A percentile compares a stretch with the other conserved stretches of the same genome.
Evolutionary conservation across 2,113 vertebrate species (phyloP).

Genomic region (Melospiza georgiana): DNA sequence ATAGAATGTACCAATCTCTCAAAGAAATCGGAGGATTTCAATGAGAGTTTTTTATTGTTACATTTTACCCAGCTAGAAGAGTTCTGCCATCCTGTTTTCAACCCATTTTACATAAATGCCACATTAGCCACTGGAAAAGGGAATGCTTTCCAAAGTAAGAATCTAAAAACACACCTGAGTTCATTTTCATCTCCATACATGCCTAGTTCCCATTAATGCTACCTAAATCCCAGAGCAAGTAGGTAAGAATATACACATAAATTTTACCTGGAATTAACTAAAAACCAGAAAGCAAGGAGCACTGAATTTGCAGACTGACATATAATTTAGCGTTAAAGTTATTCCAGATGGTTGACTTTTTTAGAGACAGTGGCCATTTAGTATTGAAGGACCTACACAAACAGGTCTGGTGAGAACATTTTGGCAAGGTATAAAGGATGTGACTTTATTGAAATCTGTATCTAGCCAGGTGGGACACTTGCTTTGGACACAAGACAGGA

Average conservation of each 20-base stretch:
- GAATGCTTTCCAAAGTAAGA: constrained; percentile 1
- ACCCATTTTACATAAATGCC: not conserved
- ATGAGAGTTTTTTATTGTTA: not conserved
- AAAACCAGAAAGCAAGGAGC: not conserved
- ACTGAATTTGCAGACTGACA: not conserved
- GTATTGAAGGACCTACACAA: not conserved
- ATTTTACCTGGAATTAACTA: constrained; percentile 1
- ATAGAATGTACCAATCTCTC: not conserved
- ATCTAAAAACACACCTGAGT: not conserved
- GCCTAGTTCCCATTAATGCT: not conserved
- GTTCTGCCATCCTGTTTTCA: constrained; percentile 1
- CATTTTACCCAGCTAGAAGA: not conserved
- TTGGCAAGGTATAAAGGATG: rapidly evolving
- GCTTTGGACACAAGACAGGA: not conserved
- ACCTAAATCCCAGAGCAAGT: constrained; percentile 1
- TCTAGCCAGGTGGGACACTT: not conserved
- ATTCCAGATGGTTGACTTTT: not conserved
- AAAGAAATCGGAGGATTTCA: not conserved
- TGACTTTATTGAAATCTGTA: not conserved
- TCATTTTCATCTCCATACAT: not conserved
- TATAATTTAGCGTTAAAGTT: not conserved
- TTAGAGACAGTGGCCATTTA: not conserved
- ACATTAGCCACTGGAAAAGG: not conserved
- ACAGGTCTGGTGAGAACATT: not conserved
- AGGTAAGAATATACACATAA: not conserved